phyloP scores from a whole-genome alignment of 2,888 invertebrate species.

The Latrodectus elegans region DNA sequence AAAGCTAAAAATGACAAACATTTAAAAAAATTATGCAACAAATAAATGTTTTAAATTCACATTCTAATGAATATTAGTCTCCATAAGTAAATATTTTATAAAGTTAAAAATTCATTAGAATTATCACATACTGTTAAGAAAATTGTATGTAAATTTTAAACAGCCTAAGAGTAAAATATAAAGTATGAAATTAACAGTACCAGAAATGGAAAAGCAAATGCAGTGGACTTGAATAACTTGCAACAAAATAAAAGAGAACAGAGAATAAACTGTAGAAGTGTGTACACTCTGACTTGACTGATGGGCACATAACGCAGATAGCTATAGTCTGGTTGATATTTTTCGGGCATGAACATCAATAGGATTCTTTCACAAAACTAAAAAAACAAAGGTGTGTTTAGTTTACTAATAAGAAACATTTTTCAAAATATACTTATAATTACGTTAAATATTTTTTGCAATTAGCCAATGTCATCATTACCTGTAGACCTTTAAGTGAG shows the following conservation, averaged over 20 bases:
- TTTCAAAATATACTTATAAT: background rate
- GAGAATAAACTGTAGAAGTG: conserved; percentile 75
- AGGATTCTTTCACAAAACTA: conserved; percentile 77
- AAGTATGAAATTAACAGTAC: conserved; percentile 71
- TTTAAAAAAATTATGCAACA: background rate
- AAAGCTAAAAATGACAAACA: conserved; percentile 20
- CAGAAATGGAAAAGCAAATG: conserved; percentile 78
- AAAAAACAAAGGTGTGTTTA: conserved; percentile 9
- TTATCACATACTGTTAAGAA: background rate
- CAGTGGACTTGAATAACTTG: conserved; percentile 76
- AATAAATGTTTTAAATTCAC: too few species aligned
- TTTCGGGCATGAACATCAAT: conserved; percentile 77
- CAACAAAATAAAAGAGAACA: conserved; percentile 75
- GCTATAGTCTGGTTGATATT: conserved; percentile 78
- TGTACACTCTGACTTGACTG: conserved; percentile 75
- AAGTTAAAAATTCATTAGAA: background rate
- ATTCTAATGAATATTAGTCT: too few species aligned
- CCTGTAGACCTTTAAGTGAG: conserved; percentile 74
- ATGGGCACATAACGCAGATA: conserved; percentile 78
- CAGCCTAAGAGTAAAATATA: too few species aligned
- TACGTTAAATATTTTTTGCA: background rate
- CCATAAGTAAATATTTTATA: too few species aligned
- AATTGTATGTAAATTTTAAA: conserved; percentile 60
- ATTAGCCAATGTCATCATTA: conserved; percentile 22
- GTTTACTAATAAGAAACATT: background rate